Evolutionary conservation across 2,113 vertebrate species (phyloP).

Genomic region (Marmota monax): DNA sequence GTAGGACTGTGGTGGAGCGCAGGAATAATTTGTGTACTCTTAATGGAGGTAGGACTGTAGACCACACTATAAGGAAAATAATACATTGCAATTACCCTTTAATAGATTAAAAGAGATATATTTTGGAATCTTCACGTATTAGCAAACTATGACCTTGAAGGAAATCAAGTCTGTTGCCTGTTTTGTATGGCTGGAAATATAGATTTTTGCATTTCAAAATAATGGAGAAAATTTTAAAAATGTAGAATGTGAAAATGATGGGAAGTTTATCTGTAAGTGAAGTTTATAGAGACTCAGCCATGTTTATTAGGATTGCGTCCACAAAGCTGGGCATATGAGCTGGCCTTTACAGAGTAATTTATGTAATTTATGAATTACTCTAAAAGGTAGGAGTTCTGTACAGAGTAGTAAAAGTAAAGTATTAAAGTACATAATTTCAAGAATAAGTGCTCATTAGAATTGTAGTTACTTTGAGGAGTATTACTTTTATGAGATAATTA

Average conservation of each 20-base stretch:
- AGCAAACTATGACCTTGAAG: not conserved
- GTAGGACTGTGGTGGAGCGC: not conserved
- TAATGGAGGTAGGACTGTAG: not conserved
- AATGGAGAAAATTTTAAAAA: not conserved
- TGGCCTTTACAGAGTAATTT: not conserved
- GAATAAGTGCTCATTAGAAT: not conserved
- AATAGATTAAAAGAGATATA: not conserved
- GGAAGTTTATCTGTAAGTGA: not conserved
- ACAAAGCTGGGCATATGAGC: not conserved
- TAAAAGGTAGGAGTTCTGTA: not conserved
- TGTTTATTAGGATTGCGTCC: not conserved
- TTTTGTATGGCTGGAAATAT: not conserved
- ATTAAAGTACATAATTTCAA: not conserved
- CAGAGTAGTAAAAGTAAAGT: not conserved
- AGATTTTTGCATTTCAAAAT: conserved; percentile 32
- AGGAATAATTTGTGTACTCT: not conserved
- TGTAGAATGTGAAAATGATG: not conserved
- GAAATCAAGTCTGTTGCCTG: not conserved
- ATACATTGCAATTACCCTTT: not conserved
- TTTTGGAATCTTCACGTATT: not conserved
- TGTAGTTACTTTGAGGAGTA: not conserved
- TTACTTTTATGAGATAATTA: conserved; percentile 64
- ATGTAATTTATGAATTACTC: not conserved
- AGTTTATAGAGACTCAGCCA: not conserved
- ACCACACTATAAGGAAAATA: not conserved